phyloP scores from a whole-genome alignment of 2,113 vertebrate genomes.

The Sander vitreus region DNA sequence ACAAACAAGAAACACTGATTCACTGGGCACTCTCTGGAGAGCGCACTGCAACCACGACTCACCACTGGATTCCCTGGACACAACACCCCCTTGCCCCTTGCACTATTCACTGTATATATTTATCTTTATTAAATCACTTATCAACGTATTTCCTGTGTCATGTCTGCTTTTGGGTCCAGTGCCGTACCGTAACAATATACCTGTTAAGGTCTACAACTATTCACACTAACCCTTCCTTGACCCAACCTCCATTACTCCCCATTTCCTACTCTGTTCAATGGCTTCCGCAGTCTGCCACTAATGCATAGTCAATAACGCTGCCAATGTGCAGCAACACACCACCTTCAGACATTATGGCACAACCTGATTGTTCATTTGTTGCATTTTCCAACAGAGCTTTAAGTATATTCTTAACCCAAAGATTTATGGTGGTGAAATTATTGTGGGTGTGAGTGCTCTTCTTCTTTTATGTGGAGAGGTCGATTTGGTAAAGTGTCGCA shows the following conservation, averaged over 20 bases:
- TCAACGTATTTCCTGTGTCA: too few species aligned
- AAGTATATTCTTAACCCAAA: conserved; percentile 32
- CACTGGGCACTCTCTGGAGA: too few species aligned
- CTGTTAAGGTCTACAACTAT: conserved; percentile 23
- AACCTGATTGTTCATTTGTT: conserved; percentile 43
- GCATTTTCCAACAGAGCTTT: conserved; percentile 50
- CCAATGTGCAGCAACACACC: conserved; percentile 69
- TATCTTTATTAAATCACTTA: too few species aligned
- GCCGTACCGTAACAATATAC: too few species aligned
- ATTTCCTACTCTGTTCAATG: conserved; percentile 64
- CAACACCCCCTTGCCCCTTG: too few species aligned
- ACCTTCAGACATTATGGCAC: conserved; percentile 56
- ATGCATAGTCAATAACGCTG: conserved; percentile 61
- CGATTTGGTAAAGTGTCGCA: neutral
- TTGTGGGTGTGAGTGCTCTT: neutral
- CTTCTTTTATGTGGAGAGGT: neutral
- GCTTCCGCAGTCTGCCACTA: conserved; percentile 57
- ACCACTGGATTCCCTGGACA: too few species aligned
- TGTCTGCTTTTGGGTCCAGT: too few species aligned
- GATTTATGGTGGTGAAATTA: neutral
- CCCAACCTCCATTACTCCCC: conserved; percentile 59
- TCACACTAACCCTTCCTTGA: conserved; percentile 46
- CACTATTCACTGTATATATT: too few species aligned
- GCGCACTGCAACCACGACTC: too few species aligned
- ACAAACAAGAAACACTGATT: too few species aligned